Conservation (phyloP, 2,113 vertebrate species). For the Rutilus rutilus region DNA sequence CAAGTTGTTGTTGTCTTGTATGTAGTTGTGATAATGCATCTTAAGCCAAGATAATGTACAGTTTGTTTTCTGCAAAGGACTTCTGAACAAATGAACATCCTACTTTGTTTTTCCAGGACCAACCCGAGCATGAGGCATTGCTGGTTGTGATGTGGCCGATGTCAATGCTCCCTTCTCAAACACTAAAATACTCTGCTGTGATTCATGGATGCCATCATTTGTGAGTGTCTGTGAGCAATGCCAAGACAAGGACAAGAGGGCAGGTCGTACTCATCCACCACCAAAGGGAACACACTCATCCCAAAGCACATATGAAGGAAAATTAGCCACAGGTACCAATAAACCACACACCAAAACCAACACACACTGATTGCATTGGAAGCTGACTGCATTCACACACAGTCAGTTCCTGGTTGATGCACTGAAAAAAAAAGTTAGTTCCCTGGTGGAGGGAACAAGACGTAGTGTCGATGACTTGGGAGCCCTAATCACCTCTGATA, state of each 20-base stretch:
- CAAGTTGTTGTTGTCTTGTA: neutral
- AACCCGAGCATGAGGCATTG: neutral
- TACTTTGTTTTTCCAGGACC: neutral
- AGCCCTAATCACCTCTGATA: too few relatives aligned
- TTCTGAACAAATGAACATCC: neutral
- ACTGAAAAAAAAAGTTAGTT: neutral
- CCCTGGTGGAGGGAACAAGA: too few relatives aligned
- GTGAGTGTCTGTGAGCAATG: slow-evolving; percentile 16
- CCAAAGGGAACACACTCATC: neutral
- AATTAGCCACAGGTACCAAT: neutral
- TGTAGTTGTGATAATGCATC: neutral
- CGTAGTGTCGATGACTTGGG: too few relatives aligned
- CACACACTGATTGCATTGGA: neutral
- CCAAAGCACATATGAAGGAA: neutral
- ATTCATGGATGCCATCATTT: slow-evolving; percentile 19
- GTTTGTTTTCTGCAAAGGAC: neutral
- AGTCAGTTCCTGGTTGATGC: neutral
- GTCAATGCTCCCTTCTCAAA: neutral
- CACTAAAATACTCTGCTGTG: neutral
- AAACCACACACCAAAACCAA: neutral
- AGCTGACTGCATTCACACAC: neutral
- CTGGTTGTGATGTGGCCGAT: neutral
- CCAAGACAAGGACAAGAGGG: slow-evolving; percentile 17
- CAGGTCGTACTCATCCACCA: neutral
- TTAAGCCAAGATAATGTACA: neutral